Evolutionary conservation across 2,797 vertebrate species (phyloP).

Genomic region (Rhinella marina): DNA sequence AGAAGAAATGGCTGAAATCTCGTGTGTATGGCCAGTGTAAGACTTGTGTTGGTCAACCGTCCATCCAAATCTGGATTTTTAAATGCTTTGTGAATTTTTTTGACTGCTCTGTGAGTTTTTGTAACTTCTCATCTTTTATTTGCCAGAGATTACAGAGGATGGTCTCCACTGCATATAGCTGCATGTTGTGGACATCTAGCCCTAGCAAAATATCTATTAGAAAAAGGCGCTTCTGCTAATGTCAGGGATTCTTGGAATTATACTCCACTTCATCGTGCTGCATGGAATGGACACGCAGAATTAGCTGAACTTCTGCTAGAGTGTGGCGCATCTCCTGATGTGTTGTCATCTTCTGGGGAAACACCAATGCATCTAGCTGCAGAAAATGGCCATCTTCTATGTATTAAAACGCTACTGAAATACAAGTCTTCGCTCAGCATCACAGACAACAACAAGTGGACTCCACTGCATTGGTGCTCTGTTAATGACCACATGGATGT

Average conservation of each 20-base stretch:
- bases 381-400: slow-evolving; percentile 65
- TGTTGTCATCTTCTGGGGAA: slow-evolving; percentile 66
- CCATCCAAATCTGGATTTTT: neutral
- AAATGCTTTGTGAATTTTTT: neutral
- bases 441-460: slow-evolving; percentile 69
- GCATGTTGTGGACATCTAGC: slow-evolving; percentile 67
- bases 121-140: neutral
- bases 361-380: slow-evolving; percentile 69
- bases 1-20: too few species aligned
- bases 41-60: neutral
- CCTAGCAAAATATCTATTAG: slow-evolving; percentile 67
- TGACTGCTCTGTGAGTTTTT: neutral
- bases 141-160: slow-evolving; percentile 68
- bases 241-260: slow-evolving; percentile 65
- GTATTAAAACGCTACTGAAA: slow-evolving; percentile 65
- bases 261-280: slow-evolving; percentile 70
- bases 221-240: slow-evolving; percentile 66
- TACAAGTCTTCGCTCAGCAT: slow-evolving; percentile 64
- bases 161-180: slow-evolving; percentile 70
- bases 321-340: slow-evolving; percentile 66
- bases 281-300: slow-evolving; percentile 66
- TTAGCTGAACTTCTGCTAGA: slow-evolving; percentile 65
- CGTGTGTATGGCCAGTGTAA: neutral
- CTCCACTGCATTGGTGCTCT: slow-evolving; percentile 70
- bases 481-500: slow-evolving; percentile 66